phyloP scores from a whole-genome alignment of 2,797 vertebrate genomes.

The Podarcis siculus region DNA sequence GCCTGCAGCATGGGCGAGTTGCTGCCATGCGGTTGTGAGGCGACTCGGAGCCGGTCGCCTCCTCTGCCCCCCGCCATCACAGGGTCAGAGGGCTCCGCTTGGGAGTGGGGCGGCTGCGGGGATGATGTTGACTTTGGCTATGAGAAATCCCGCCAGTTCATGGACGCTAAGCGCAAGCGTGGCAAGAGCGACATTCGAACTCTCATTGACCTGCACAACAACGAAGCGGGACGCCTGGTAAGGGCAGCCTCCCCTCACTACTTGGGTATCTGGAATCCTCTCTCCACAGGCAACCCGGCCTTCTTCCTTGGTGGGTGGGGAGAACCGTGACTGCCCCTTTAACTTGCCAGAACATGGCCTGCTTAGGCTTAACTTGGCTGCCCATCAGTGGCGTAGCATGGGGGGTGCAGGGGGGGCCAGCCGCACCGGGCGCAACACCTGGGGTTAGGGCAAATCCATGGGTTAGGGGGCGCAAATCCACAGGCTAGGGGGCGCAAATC shows the following conservation, averaged over 20 bases:
- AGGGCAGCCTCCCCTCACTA: conserved; percentile 31
- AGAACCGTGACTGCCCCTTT: neutral
- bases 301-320: neutral
- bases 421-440: no score
- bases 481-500: no score
- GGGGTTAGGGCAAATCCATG: no score
- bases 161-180: conserved; percentile 93
- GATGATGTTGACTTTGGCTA: conserved; percentile 98
- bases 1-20: conserved; percentile 99
- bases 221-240: conserved; percentile 96
- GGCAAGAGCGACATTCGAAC: conserved; percentile 96
- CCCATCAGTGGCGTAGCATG: no score
- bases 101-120: conserved; percentile 98
- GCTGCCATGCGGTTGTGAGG: conserved; percentile 94
- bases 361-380: neutral
- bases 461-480: no score
- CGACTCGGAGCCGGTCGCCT: conserved; percentile 86
- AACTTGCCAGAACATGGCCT: neutral
- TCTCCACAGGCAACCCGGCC: neutral
- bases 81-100: conserved; percentile 84
- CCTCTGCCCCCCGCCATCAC: conserved; percentile 76
- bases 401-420: no score
- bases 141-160: conserved; percentile 96
- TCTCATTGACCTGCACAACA: conserved; percentile 95
- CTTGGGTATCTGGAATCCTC: neutral